Evolutionary conservation across 2,888 invertebrate species (phyloP).

Genomic region (Pemphredon lugubris): DNA sequence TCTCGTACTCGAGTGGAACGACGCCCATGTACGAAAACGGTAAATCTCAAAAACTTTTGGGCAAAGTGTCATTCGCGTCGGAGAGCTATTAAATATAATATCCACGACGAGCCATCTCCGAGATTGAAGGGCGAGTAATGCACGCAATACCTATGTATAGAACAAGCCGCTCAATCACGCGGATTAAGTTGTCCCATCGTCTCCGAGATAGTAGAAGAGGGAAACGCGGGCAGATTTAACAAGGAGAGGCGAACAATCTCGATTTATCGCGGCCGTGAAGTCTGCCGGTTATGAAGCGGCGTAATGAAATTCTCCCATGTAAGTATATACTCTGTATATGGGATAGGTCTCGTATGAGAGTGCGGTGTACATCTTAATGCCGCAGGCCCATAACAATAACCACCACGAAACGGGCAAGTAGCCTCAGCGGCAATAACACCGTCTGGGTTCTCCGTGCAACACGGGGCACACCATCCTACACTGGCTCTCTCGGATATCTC

Average conservation of each 20-base stretch:
- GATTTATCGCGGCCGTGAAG: slow-evolving; percentile 74
- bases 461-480: slow-evolving; percentile 66
- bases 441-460: slow-evolving; percentile 72
- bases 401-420: slow-evolving; percentile 76
- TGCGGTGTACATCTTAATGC: slow-evolving; percentile 79
- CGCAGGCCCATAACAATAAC: slow-evolving; percentile 80
- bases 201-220: slow-evolving; percentile 36
- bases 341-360: slow-evolving; percentile 68
- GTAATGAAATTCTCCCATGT: slow-evolving; percentile 75
- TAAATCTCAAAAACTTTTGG: no score
- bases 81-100: slow-evolving; percentile 9
- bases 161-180: slow-evolving; percentile 61
- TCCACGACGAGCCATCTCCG: slow-evolving; percentile 19
- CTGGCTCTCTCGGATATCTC: slow-evolving; percentile 74
- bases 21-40: no score
- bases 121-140: slow-evolving; percentile 4
- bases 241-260: slow-evolving; percentile 69
- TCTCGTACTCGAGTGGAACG: no score
- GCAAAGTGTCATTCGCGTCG: not conserved
- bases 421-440: slow-evolving; percentile 76
- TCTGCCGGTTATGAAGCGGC: slow-evolving; percentile 73
- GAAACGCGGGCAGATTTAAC: slow-evolving; percentile 63
- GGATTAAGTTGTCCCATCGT: slow-evolving; percentile 60
- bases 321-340: slow-evolving; percentile 55
- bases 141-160: not conserved